Evolutionary conservation across 2,113 vertebrate genomes (phyloP), one percentile per base, ranked within the genome.

Genomic region (Myotis davidii): DNA sequence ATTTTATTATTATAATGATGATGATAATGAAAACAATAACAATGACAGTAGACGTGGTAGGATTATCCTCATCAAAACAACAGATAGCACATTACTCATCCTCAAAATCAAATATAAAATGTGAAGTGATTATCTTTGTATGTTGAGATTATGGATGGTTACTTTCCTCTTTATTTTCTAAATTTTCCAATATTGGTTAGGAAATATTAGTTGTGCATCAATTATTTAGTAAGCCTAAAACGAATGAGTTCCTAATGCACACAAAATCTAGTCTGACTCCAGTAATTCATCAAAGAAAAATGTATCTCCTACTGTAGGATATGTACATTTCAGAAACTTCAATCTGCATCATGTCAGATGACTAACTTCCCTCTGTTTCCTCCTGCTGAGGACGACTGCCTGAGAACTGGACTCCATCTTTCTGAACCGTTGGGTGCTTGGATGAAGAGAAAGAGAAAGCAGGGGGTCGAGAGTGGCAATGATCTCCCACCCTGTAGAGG

Each of bases 401-500:
- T 64, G 0, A 84, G 61, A 87, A 77, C 1, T 74, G 70, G 64
- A 77, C 32, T 67, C 52, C 39, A 32, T 52, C 73, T 23, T 83
- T 84, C 84, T 79, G 27, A 91, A 90, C 67, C 39, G 67, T 37
- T 59, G 87, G 16, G 72, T 52, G 17, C 64, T 73, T 92, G 85
- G 88, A 94, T 79, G 20, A 54, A 84, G 56, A 79, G 11, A 61
- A 77, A 17, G 78, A 73, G 21, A 82, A n/a, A 67, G 13, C 52
- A 72, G 70, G 20, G 27, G 88, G 89, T 92, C 76, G 73, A 56
- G 59, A 42, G 34, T 50, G 76, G 90, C 88, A 77, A 5, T 37
- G 84, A 87, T 70, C 77, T 78, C 77, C 85, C 73, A 91, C 27
- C 97, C 93, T 94, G 87, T 50, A 70, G 87, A 87, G 93, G 32